phyloP scores from a whole-genome alignment of 2,797 vertebrate genomes.

The Sebastes matsubarae region DNA sequence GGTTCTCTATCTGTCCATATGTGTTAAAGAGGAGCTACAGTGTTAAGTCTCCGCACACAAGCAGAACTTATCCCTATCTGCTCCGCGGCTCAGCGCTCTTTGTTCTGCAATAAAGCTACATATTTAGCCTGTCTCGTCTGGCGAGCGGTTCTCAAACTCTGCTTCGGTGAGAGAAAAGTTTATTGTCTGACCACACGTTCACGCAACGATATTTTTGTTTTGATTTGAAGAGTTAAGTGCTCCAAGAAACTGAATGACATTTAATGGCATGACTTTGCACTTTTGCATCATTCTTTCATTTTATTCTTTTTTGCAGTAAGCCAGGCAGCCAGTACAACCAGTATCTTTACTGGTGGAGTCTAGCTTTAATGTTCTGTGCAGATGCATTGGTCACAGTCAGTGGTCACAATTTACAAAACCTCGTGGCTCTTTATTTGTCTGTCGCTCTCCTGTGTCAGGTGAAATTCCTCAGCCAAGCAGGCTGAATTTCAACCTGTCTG shows the following conservation, averaged over 20 bases:
- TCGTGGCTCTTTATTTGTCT: neutral
- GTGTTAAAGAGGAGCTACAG: constrained; percentile 22
- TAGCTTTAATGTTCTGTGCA: neutral
- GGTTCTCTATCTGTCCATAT: neutral
- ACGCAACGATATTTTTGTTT: neutral
- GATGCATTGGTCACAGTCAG: constrained; percentile 19
- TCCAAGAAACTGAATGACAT: neutral
- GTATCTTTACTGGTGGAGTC: neutral
- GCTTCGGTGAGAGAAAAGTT: neutral
- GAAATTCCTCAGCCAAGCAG: constrained; percentile 7
- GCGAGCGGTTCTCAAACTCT: neutral
- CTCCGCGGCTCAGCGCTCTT: constrained; percentile 20
- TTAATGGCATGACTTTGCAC: neutral
- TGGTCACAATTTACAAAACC: neutral
- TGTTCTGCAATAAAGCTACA: constrained; percentile 34
- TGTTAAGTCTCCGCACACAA: constrained; percentile 26
- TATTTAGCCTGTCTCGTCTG: constrained; percentile 28
- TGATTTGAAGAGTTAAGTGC: neutral
- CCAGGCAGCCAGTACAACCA: neutral
- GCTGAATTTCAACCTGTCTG: constrained; percentile 9
- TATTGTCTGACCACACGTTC: neutral
- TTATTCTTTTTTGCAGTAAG: neutral
- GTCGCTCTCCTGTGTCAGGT: neutral
- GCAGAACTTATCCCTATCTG: constrained; percentile 39
- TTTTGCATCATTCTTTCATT: neutral